Percentiles rank a stretch among this genome's conserved stretches.
Conservation (phyloP, 2,888 invertebrate species). For the Dugesia japonica region DNA sequence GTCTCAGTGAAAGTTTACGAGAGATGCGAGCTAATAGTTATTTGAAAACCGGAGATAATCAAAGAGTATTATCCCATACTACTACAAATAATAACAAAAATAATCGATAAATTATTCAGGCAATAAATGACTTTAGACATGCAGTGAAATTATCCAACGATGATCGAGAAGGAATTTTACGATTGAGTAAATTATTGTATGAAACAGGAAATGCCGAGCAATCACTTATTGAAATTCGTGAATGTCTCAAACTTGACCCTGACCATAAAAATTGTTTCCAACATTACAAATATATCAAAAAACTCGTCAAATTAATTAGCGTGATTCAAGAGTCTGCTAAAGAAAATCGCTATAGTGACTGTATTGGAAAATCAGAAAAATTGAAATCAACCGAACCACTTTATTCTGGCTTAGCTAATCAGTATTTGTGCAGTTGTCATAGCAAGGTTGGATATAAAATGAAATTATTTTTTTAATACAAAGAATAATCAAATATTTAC, state of each 20-base stretch:
- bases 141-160: slow-evolving; percentile 77
- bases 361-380: slow-evolving; percentile 53
- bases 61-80: too few relatives aligned
- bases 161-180: slow-evolving; percentile 69
- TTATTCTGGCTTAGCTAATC: slow-evolving; percentile 54
- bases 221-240: slow-evolving; percentile 74
- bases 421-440: slow-evolving; percentile 64
- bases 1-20: slow-evolving; percentile 70
- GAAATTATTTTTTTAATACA: too few relatives aligned
- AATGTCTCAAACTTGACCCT: slow-evolving; percentile 86
- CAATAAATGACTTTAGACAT: slow-evolving; percentile 73
- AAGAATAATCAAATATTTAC: slow-evolving; percentile 3
- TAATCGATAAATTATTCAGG: too few relatives aligned
- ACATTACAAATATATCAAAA: slow-evolving; percentile 84
- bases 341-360: slow-evolving; percentile 41
- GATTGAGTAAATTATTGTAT: slow-evolving; percentile 62
- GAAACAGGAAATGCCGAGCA: slow-evolving; percentile 76
- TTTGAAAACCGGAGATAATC: slow-evolving; percentile 49
- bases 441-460: slow-evolving; percentile 43
- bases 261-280: slow-evolving; percentile 89
- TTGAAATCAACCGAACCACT: slow-evolving; percentile 57
- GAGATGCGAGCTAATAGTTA: slow-evolving; percentile 73
- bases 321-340: slow-evolving; percentile 48
- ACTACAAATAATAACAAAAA: too few relatives aligned
- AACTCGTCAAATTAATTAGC: slow-evolving; percentile 61